Evolutionary conservation across 1,140 invertebrate genomes (phyloP), one percentile per base, ranked within the genome.

Genomic region (Papilio glaucus): DNA sequence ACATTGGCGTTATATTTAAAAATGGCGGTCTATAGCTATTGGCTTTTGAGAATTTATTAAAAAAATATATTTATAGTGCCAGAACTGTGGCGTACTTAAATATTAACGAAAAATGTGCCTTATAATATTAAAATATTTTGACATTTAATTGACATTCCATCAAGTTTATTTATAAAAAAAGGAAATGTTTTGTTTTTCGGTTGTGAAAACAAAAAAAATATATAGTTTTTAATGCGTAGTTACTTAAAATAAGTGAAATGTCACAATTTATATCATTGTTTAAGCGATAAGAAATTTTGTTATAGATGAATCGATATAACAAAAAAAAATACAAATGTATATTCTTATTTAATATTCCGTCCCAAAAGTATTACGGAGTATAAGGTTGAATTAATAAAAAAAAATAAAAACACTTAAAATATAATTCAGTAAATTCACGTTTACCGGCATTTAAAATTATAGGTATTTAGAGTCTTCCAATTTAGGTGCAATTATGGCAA

Each of bases 351-450:
- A 78, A 79, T 74, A 81, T 82, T 87, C 85, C 85, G 85, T 87
- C 85, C 85, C 65, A 72, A 73, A 73, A 85, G 81, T 87, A 87
- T 87, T 87, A 85, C 79, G 77, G 80, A 83, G 73, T 82, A 72
- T 74, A 71, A 72, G 53, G 21, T 39, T 41, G 10, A 18, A 45
- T 68, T 68, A 42, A 24, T 26, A 45, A 3, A 69, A 69, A 53
- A 21, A 33, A 61, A 42, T 67, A 68, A 45, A 53, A 29, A 26
- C 24, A 69, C 38, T 45, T 39, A 45, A 65, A 67, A 45, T 39
- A 21, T 38, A 65, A 38, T 65, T 65, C 41, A 65, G 37, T 65
- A n/a, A n/a, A 13, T 42, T 67, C 21, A 39, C 63, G 63, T 67
- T 26, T 29, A 38, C 21, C 9, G 65, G 41, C 65, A 68, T 68